These are phyloP conservation scores for Enteromius thamalakanensis DNA, from an alignment of 2,797 vertebrate species.

Conservation along the genomic window DNA sequence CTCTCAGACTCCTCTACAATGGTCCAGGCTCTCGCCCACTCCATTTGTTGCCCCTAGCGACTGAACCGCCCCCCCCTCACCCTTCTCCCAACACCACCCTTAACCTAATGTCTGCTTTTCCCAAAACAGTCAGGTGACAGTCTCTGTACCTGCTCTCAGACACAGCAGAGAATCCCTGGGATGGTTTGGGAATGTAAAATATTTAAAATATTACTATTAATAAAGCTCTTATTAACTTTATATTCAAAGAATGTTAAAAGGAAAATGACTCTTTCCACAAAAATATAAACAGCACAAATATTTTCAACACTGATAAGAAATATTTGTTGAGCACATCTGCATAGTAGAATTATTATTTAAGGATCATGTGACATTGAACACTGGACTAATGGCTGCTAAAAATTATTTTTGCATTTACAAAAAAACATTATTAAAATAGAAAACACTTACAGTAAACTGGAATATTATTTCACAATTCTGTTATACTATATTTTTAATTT, in stretches of 20 bases:
- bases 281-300: neutral
- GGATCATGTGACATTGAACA: neutral
- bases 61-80: conserved; percentile 78
- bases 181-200: neutral
- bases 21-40: conserved; percentile 90
- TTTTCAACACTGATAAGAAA: neutral
- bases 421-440: neutral
- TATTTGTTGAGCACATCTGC: neutral
- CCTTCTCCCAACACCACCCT: conserved; percentile 70
- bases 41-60: conserved; percentile 99
- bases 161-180: neutral
- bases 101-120: conserved; percentile 77
- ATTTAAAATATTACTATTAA: neutral
- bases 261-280: neutral
- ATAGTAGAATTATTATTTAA: neutral
- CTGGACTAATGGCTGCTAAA: neutral
- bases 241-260: neutral
- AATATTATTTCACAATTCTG: neutral
- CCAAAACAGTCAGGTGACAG: conserved; percentile 90
- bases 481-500: neutral
- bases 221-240: neutral
- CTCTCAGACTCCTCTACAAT: conserved; percentile 93
- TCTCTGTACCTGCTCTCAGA: conserved; percentile 72
- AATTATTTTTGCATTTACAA: neutral
- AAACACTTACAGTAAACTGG: neutral